Evolutionary conservation across 1,140 invertebrate genomes (phyloP).

Genomic region (Augochlora pura): DNA sequence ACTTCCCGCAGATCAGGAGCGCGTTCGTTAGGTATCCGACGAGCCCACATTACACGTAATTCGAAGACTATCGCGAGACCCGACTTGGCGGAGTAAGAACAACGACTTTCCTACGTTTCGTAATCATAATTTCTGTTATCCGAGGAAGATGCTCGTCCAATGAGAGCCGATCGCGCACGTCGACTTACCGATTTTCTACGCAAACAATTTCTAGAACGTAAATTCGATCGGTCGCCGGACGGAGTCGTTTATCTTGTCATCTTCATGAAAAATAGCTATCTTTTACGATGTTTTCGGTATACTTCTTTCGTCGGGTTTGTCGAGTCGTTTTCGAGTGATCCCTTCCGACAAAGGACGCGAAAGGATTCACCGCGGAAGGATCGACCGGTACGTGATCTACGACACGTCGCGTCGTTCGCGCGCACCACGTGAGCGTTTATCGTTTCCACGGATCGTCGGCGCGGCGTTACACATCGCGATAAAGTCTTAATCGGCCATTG

Average conservation of each 20-base stretch:
- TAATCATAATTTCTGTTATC: not conserved
- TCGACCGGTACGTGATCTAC: slow-evolving; percentile 62
- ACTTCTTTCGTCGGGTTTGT: no score
- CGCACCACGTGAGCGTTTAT: slow-evolving; percentile 56
- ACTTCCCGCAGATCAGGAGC: slow-evolving; percentile 70
- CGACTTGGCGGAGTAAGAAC: not conserved
- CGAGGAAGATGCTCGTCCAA: not conserved
- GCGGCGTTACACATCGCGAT: slow-evolving; percentile 49
- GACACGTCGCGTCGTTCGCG: slow-evolving; percentile 55
- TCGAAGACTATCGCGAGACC: slow-evolving; percentile 11
- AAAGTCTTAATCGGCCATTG: slow-evolving; percentile 63
- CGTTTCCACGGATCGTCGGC: slow-evolving; percentile 53
- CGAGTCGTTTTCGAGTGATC: not conserved
- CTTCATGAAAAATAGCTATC: no score
- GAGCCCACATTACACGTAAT: slow-evolving; percentile 68
- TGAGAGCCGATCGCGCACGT: not conserved
- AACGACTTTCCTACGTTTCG: not conserved
- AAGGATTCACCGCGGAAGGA: slow-evolving; percentile 45
- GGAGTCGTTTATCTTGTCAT: no score
- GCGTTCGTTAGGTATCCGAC: slow-evolving; percentile 76
- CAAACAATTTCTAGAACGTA: no score
- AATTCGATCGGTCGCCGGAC: no score
- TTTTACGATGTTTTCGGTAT: no score
- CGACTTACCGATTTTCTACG: no score
- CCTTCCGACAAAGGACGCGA: not conserved